Conservation (phyloP, 2,797 vertebrate genomes). For the Centropyge bicolor region DNA sequence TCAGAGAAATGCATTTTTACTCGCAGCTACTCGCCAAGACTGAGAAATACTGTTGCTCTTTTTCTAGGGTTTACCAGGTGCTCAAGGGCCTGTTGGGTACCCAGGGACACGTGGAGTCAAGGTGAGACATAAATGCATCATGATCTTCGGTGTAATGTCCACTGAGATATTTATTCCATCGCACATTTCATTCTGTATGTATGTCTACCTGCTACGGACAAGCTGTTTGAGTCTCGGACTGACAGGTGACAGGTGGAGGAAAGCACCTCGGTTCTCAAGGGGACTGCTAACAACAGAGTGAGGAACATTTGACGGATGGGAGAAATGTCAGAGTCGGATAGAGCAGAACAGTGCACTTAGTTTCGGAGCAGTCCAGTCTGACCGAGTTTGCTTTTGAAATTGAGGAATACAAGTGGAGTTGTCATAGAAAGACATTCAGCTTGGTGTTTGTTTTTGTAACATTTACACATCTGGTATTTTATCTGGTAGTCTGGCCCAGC, state of each 20-base stretch:
- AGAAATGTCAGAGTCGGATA: constrained; percentile 56
- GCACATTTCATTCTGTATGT: constrained; percentile 16
- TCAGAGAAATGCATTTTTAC: constrained; percentile 18
- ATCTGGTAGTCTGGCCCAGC: constrained; percentile 22
- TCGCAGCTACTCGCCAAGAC: constrained; percentile 11
- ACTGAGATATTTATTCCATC: constrained; percentile 43
- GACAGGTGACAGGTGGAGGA: constrained; percentile 70
- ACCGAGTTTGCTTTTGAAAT: constrained; percentile 35
- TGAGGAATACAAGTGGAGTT: constrained; percentile 26
- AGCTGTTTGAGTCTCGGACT: constrained; percentile 69
- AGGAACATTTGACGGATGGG: constrained; percentile 62
- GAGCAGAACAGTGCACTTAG: constrained; percentile 34
- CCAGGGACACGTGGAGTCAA: constrained; percentile 94
- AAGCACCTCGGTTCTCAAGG: constrained; percentile 62
- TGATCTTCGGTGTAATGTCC: constrained; percentile 39
- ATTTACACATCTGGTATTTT: constrained; percentile 15
- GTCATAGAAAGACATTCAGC: constrained; percentile 15
- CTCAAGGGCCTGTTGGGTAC: constrained; percentile 90
- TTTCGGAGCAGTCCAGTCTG: constrained; percentile 39
- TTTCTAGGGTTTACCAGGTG: constrained; percentile 87
- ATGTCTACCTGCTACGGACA: constrained; percentile 65
- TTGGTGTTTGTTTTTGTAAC: constrained; percentile 28
- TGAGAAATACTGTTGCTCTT: constrained; percentile 8
- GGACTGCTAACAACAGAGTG: constrained; percentile 60
- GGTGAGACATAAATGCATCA: constrained; percentile 81